A percentile compares a stretch with the other conserved stretches of the same genome.
Conservation (phyloP, 1,140 invertebrate species). For the Orussus abietinus region DNA sequence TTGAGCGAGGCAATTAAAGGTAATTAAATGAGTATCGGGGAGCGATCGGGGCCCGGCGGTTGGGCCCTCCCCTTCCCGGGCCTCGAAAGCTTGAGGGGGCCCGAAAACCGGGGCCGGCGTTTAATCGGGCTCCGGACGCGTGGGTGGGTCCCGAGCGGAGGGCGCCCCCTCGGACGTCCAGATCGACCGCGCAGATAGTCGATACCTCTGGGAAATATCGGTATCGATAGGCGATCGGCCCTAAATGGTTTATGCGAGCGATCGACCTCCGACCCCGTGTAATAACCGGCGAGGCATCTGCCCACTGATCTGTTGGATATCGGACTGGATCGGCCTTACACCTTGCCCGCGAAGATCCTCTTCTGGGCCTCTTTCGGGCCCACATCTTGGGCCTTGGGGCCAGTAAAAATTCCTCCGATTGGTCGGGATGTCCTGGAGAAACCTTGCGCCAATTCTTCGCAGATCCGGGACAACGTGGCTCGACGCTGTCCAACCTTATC, state of each 20-base stretch:
- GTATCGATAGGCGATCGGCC: constrained; percentile 45
- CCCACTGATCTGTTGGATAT: constrained; percentile 49
- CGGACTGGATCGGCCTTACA: constrained; percentile 43
- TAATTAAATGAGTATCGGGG: too few species aligned
- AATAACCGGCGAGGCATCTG: constrained; percentile 47
- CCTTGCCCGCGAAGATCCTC: constrained; percentile 28
- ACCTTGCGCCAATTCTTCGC: too few species aligned
- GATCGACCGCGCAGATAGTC: constrained; percentile 34
- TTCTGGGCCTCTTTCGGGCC: too few species aligned
- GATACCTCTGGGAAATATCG: constrained; percentile 49
- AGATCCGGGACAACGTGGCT: too few species aligned
- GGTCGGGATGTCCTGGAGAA: too few species aligned
- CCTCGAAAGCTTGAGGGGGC: constrained; percentile 4
- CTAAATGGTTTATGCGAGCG: constrained; percentile 49
- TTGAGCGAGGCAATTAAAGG: too few species aligned
- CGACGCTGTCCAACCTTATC: too few species aligned
- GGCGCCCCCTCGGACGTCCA: constrained; percentile 26
- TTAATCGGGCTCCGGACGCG: constrained; percentile 31
- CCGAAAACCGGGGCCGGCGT: constrained; percentile 31
- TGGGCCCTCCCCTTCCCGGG: too few species aligned
- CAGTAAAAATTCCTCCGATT: too few species aligned
- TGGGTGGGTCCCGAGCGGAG: constrained; percentile 33
- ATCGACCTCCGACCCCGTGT: constrained; percentile 43
- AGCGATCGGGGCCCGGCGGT: too few species aligned
- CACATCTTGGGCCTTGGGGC: too few species aligned